phyloP scores from a whole-genome alignment of 2,113 vertebrate species.

The Progne subis region DNA sequence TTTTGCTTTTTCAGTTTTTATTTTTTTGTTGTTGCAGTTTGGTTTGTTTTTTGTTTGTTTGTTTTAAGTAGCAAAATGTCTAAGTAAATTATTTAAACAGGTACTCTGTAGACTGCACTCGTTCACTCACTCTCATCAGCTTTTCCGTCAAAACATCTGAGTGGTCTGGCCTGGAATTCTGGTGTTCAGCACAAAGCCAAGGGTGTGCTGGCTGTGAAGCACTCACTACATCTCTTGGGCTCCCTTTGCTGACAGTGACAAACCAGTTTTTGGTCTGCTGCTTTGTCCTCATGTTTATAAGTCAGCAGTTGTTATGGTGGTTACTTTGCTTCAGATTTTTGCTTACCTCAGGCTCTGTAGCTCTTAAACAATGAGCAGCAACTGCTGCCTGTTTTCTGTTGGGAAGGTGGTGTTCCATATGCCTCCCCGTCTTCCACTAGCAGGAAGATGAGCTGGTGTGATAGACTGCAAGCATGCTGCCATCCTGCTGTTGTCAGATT shows the following conservation, averaged over 20 bases:
- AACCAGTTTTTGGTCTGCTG: neutral
- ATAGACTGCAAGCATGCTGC: rapidly evolving
- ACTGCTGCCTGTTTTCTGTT: neutral
- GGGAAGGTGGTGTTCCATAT: neutral
- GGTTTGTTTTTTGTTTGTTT: neutral
- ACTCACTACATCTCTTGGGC: neutral
- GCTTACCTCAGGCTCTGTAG: neutral
- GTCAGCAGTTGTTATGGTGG: neutral
- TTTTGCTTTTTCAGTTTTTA: neutral
- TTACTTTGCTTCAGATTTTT: neutral
- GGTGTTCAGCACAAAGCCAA: neutral
- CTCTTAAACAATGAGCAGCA: neutral
- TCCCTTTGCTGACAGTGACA: neutral
- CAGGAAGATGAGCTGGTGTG: neutral
- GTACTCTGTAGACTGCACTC: neutral
- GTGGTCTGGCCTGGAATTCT: neutral
- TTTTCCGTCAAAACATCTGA: neutral
- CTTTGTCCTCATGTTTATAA: neutral
- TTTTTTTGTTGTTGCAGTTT: neutral
- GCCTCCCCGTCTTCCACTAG: neutral
- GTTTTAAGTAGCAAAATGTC: neutral
- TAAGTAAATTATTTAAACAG: neutral
- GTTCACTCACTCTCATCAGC: neutral
- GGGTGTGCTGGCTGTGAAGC: neutral
- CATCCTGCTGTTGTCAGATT: neutral